These are phyloP conservation scores for Paramuricea clavata DNA, from an alignment of 92 coral and sea anemone genomes.

Conservation along the genomic window DNA sequence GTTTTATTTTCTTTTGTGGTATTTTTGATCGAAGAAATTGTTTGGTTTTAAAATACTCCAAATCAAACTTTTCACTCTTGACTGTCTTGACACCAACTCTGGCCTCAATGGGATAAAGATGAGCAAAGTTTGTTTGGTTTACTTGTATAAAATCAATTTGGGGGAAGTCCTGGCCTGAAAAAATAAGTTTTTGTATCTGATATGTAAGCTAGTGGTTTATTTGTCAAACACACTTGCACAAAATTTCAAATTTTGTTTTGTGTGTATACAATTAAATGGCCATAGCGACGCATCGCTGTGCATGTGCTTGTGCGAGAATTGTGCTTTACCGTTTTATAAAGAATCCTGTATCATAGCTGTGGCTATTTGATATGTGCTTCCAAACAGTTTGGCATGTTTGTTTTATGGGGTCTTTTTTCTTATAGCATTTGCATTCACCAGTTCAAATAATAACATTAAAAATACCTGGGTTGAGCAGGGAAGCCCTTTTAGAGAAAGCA, in stretches of 20 bases:
- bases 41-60: not conserved
- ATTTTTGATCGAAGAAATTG: not conserved
- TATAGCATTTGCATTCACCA: too few species aligned
- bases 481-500: not conserved
- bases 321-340: not conserved
- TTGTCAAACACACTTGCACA: not conserved
- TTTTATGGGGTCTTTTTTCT: not conserved
- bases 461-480: too few species aligned
- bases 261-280: slow-evolving; percentile 24
- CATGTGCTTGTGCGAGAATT: not conserved
- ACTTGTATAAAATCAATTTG: not conserved
- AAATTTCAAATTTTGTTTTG: not conserved
- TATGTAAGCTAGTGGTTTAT: not conserved
- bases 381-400: not conserved
- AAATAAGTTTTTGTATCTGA: not conserved
- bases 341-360: not conserved
- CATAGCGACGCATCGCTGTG: slow-evolving; percentile 44
- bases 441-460: too few species aligned
- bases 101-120: not conserved
- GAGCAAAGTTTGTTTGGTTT: not conserved
- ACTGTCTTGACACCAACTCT: not conserved
- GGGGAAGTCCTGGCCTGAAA: not conserved
- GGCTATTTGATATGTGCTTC: not conserved
- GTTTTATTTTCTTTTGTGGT: not conserved
- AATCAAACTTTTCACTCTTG: not conserved